Evolutionary conservation across 2,113 vertebrate genomes (phyloP).

Genomic region (Psittacus erithacus): DNA sequence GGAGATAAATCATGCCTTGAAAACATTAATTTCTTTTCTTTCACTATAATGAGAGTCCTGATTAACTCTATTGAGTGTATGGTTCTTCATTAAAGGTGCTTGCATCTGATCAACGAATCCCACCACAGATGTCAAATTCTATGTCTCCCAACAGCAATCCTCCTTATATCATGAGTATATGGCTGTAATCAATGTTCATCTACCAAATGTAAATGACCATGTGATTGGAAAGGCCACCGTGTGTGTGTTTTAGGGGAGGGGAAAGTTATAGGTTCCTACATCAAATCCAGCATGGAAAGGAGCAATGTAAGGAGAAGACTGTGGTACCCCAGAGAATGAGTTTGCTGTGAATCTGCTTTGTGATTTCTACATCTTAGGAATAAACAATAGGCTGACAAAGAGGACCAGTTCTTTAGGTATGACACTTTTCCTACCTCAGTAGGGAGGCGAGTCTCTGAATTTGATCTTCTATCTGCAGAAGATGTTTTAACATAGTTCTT

Average conservation of each 20-base stretch:
- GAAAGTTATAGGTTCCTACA: background rate
- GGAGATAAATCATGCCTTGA: background rate
- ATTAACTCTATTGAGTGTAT: background rate
- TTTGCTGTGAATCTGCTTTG: background rate
- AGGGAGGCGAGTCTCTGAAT: background rate
- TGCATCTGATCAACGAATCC: background rate
- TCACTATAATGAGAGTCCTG: background rate
- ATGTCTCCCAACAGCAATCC: background rate
- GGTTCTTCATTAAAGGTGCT: background rate
- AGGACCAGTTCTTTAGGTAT: background rate
- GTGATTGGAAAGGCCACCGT: background rate
- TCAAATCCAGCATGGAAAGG: background rate
- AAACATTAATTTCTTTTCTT: background rate
- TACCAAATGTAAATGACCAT: background rate
- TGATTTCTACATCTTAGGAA: background rate
- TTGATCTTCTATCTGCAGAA: background rate
- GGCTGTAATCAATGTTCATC: background rate
- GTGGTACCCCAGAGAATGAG: accelerated
- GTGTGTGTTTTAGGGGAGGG: background rate
- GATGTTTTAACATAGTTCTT: background rate
- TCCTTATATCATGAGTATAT: background rate
- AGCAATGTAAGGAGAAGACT: background rate
- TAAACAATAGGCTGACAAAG: background rate
- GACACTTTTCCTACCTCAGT: background rate
- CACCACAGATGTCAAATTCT: background rate